Base-by-base conservation (phyloP, 2,113 vertebrate species). In the Elephas maximus region DNA sequence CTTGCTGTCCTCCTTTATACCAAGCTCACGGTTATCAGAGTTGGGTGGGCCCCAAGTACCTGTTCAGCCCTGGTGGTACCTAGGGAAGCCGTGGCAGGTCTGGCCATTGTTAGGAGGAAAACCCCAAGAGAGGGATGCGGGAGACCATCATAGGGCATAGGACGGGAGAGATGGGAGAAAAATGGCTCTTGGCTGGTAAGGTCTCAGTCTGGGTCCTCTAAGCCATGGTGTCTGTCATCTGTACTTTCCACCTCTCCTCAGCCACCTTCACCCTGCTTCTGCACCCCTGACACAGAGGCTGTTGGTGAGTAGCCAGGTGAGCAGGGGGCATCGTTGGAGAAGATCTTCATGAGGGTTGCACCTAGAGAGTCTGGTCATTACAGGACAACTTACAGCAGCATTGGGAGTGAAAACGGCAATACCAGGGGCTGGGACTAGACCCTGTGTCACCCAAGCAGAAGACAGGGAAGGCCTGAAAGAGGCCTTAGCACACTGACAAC, bases 141-240 rank as follows among this genome's bases (percentile, higher is more conserved):
- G 41, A 41, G 45, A 60, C 18, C 28, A 1, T 28, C 12, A 10
- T 37, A n/a, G 62, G 3, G 33, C 20, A 24, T 28, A 57, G 60
- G 65, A 30, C 7, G 3, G 12, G 3, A 1, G 37, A 8, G 28
- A 7, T 21, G n/a, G 89, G 53, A n/a, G 28, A 53, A 62, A 53
- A 51, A 5, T 0, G 11, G 57, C 30, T 18, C 44, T 14, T 76
- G 41, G n/a, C 74, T 37, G 1, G 5, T 21, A 67, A 5, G 12
- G 8, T 14, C 4, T 0, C 6, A 37, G 53, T 24, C 21, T 57
- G 3, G 5, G 20, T 44, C 5, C 37, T n/a, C 37, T 21, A 4
- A 57, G 73, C 18, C 18, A 2, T n/a, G 11, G 1, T 53, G 30
- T 53, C 44, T 69, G 76, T 45, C 0, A 0, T 65, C 63, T 18